These are phyloP conservation scores for Meles meles DNA, from an alignment of 2,113 vertebrate genomes.

Conservation along the genomic window DNA sequence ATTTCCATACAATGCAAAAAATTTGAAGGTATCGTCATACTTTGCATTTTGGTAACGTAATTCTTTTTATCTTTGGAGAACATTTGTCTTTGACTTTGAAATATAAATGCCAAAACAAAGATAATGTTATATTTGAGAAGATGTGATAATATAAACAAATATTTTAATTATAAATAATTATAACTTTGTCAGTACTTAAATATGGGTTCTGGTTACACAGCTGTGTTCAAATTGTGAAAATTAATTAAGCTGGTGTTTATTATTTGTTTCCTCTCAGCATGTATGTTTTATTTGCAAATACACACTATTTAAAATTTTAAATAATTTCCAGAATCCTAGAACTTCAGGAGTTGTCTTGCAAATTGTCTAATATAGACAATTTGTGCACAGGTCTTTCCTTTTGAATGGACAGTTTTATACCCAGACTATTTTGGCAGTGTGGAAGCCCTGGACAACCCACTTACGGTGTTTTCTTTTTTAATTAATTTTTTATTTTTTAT, in stretches of 20 bases:
- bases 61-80: background rate
- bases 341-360: background rate
- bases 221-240: background rate
- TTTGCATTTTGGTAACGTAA: background rate
- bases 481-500: no score
- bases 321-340: background rate
- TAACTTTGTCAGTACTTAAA: background rate
- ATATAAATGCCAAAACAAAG: background rate
- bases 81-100: background rate
- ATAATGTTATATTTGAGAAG: background rate
- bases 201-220: background rate
- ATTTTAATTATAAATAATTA: background rate
- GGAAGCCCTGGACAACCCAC: background rate
- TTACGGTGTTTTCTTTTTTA: background rate
- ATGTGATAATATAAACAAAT: background rate
- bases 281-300: background rate
- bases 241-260: background rate
- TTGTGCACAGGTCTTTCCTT: background rate
- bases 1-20: background rate
- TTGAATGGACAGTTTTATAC: background rate
- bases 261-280: background rate
- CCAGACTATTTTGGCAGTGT: background rate
- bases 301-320: background rate
- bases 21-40: background rate
- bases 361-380: background rate